phyloP scores from a whole-genome alignment of 2,113 vertebrate genomes.

The Xenopus borealis region DNA sequence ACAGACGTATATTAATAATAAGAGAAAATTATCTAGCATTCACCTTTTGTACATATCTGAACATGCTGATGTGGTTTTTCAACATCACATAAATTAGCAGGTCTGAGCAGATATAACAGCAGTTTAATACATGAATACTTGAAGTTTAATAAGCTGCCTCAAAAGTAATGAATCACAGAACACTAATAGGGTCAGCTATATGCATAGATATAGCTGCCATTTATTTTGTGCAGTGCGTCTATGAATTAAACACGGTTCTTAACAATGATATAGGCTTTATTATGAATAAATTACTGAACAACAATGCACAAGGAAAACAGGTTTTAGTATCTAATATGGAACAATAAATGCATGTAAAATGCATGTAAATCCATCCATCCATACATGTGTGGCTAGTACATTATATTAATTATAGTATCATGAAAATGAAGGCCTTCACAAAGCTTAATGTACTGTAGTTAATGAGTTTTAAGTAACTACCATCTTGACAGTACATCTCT shows the following conservation, averaged over 20 bases:
- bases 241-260: conserved; percentile 16
- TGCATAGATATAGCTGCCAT: conserved; percentile 6
- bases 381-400: no score
- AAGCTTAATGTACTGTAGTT: no score
- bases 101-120: background rate
- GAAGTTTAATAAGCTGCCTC: conserved; percentile 8
- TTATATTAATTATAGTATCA: no score
- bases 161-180: no score
- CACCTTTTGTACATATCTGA: background rate
- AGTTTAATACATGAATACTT: conserved; percentile 8
- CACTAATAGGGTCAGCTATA: conserved; percentile 24
- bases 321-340: background rate
- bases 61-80: background rate
- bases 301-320: background rate
- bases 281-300: conserved; percentile 11
- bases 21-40: background rate
- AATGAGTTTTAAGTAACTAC: no score
- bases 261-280: background rate
- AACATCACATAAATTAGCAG: background rate
- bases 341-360: background rate
- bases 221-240: background rate
- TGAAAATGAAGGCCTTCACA: no score
- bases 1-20: background rate
- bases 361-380: no score
- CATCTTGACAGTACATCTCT: no score